These are phyloP conservation scores for Hippocampus kuda DNA, from an alignment of 2,797 vertebrate genomes.

Conservation along the genomic window DNA sequence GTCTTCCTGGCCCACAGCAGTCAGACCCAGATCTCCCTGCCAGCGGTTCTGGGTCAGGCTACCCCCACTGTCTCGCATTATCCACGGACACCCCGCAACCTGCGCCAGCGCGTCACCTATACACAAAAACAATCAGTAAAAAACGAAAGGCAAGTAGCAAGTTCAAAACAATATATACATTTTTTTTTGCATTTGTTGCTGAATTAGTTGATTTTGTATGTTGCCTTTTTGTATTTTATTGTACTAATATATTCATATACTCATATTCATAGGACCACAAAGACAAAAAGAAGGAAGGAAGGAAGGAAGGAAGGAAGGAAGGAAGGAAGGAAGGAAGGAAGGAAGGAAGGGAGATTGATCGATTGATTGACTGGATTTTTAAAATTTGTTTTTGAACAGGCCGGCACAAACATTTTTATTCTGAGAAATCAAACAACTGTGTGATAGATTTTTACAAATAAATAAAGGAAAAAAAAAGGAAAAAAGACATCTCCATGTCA, in stretches of 20 bases:
- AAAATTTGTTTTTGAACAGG: too few species aligned
- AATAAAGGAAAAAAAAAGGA: too few species aligned
- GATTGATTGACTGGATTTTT: too few species aligned
- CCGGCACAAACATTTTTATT: too few species aligned
- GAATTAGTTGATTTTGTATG: background rate
- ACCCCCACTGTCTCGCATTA: conserved; percentile 74
- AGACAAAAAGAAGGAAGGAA: background rate
- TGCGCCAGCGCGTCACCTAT: conserved; percentile 73
- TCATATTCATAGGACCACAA: too few species aligned
- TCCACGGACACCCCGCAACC: conserved; percentile 73
- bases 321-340: too few species aligned
- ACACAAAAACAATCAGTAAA: background rate
- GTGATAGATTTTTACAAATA: too few species aligned
- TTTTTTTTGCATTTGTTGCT: background rate
- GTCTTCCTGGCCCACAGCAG: conserved; percentile 67
- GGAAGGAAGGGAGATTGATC: background rate
- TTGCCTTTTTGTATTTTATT: background rate
- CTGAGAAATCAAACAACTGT: too few species aligned
- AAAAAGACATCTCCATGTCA: too few species aligned
- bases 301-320: too few species aligned
- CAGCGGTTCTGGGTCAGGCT: conserved; percentile 74
- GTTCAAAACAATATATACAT: background rate
- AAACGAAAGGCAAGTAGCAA: background rate
- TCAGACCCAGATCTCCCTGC: conserved; percentile 72
- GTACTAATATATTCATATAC: too few species aligned